phyloP scores from a whole-genome alignment of 2,888 invertebrate genomes.

The Platerodrilus igneus region DNA sequence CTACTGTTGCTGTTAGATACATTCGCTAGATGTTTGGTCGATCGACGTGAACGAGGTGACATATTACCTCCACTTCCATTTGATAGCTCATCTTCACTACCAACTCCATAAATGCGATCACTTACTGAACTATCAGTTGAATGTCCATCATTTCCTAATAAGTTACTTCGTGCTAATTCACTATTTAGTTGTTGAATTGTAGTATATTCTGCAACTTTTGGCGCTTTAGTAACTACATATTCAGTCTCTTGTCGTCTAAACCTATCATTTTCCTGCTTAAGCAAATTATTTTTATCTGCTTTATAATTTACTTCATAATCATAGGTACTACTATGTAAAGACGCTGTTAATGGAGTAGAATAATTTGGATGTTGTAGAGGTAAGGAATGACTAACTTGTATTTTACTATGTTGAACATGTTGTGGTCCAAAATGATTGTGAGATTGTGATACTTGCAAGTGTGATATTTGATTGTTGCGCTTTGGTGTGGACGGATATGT shows the following conservation, averaged over 20 bases:
- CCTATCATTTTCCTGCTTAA: slow-evolving; percentile 39
- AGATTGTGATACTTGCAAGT: slow-evolving; percentile 38
- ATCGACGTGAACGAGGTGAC: slow-evolving; percentile 51
- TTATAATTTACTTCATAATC: slow-evolving; percentile 42
- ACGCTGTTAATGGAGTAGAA: slow-evolving; percentile 44
- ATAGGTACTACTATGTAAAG: slow-evolving; percentile 43
- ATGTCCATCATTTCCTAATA: slow-evolving; percentile 49
- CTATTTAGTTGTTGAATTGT: slow-evolving; percentile 34
- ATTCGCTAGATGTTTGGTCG: slow-evolving; percentile 46
- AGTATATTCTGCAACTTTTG: slow-evolving; percentile 39
- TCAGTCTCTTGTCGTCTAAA: slow-evolving; percentile 49
- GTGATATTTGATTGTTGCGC: slow-evolving; percentile 41
- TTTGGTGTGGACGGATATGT: slow-evolving; percentile 46
- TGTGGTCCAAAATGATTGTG: slow-evolving; percentile 44
- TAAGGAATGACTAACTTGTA: slow-evolving; percentile 48
- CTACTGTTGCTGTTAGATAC: slow-evolving; percentile 50
- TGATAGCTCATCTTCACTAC: slow-evolving; percentile 57
- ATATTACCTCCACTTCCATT: slow-evolving; percentile 53
- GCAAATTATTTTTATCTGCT: slow-evolving; percentile 38
- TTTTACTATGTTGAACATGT: slow-evolving; percentile 44
- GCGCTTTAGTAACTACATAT: slow-evolving; percentile 44
- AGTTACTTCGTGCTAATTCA: slow-evolving; percentile 39
- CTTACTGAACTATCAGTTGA: slow-evolving; percentile 54
- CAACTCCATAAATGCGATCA: slow-evolving; percentile 43
- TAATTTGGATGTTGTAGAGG: slow-evolving; percentile 46